Conservation (phyloP, 2,888 invertebrate species). For the Brachyptera putata region DNA sequence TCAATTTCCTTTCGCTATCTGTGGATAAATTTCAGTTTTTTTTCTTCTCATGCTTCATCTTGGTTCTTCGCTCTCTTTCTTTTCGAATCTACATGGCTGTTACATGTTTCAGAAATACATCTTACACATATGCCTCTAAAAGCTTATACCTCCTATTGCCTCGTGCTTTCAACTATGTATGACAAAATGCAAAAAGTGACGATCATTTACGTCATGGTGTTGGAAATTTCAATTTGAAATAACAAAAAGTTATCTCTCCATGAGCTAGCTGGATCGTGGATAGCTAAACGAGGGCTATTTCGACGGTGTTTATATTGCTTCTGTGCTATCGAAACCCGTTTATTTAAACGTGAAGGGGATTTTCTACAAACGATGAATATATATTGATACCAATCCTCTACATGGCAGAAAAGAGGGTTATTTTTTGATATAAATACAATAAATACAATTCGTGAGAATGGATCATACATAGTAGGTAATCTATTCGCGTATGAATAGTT, state of each 20-base stretch:
- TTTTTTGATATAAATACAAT: no score
- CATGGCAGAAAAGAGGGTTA: no score
- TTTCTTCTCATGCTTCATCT: no score
- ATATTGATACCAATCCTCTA: no score
- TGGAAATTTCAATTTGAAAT: conserved; percentile 11
- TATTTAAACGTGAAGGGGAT: no score
- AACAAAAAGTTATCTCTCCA: conserved; percentile 1
- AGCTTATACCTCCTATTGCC: conserved; percentile 9
- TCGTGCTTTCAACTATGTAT: not conserved
- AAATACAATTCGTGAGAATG: no score
- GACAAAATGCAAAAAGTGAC: not conserved
- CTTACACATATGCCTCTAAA: not conserved
- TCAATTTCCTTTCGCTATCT: conserved; percentile 17
- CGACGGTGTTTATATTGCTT: not conserved
- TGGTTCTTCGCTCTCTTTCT: no score
- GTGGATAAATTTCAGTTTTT: not conserved
- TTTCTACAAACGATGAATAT: no score
- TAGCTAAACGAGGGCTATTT: not conserved
- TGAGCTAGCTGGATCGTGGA: not conserved
- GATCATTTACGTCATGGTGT: not conserved
- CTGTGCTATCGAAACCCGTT: not conserved
- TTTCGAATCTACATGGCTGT: no score
- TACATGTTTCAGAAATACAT: not conserved
- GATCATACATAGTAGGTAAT: no score
- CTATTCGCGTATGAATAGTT: no score